Evolutionary conservation across 2,797 vertebrate genomes (phyloP), one percentile per base, ranked within the genome.

Genomic region (Propithecus deckenii): DNA sequence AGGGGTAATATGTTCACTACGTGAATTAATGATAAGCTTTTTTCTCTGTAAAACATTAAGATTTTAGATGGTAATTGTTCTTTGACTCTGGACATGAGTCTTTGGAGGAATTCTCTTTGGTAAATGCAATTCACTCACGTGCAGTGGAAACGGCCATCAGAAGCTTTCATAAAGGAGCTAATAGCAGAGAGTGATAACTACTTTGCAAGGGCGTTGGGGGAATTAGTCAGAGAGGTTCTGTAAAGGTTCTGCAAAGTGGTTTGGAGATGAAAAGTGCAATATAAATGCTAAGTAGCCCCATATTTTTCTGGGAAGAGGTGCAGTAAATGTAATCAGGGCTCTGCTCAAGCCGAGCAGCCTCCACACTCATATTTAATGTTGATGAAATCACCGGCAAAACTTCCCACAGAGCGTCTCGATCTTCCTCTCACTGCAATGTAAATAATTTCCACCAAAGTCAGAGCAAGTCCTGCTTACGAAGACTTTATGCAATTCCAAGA

Each of bases 201-300:
- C 85, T 97, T 55, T 41, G 79, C 25, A 52, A 71, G 38, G 81
- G 17, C 0, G 0, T 79, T 89, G 91, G 43, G 95, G 65, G 88
- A 94, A 91, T 96, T 97, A 81, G 92, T 86, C 72, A 61, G 52
- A 75, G 67, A 92, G 63, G 61, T 87, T 96, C 78, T 93, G 71
- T 52, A 80, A 95, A 96, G 57, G 61, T 87, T 96, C 78, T 93
- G 75, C 41, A 80, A 95, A 96, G 95, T 86, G 79, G 69, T 48
- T 94, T 95, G 86, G 91, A 95, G 71, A 91, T 0, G 80, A 65
- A 86, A 84, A 92, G 61, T 76, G 89, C 84, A 96, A 85, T 96
- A 94, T 97, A 93, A 91, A 96, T 96, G 96, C 96, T 95, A 96
- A 96, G 87, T 52, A 97, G 86, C 50, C 69, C 86, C 52, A 35